A percentile compares a stretch with the other conserved stretches of the same genome.
These are phyloP conservation scores for Drosophila ercepeae DNA, from an alignment of 1,140 invertebrate genomes.

Conservation along the genomic window DNA sequence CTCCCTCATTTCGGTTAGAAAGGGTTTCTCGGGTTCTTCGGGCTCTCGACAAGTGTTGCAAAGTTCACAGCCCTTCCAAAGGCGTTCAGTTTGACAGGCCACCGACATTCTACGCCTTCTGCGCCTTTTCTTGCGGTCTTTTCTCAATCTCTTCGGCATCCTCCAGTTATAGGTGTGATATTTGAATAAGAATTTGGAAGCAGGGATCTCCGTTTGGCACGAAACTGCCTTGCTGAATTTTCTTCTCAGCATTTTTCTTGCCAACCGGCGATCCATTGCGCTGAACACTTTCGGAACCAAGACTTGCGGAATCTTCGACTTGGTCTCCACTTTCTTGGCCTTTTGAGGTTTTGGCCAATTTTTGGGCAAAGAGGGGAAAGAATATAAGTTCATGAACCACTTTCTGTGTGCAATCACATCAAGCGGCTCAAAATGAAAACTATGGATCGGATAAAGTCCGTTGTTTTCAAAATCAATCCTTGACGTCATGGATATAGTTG, in stretches of 20 bases:
- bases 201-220: not conserved
- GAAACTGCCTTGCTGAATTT: not conserved
- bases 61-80: conserved; percentile 1
- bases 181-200: not conserved
- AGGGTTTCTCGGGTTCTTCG: conserved; percentile 28
- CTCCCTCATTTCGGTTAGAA: conserved; percentile 22
- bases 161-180: not conserved
- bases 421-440: not conserved
- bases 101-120: not conserved
- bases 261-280: not conserved
- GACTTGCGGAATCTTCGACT: not conserved
- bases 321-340: not conserved
- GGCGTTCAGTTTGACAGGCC: conserved; percentile 3
- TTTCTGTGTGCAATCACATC: conserved; percentile 3
- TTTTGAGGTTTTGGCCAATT: conserved; percentile 18
- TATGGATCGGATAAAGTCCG: not conserved
- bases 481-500: not conserved
- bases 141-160: not conserved
- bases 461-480: not conserved
- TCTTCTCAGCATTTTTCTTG: not conserved
- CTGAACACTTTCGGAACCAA: too few species aligned
- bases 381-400: not conserved
- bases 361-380: not conserved
- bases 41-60: not conserved
- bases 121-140: not conserved